Conservation (phyloP, 92 coral and sea anemone species). For the Epizoanthus fatuus region DNA sequence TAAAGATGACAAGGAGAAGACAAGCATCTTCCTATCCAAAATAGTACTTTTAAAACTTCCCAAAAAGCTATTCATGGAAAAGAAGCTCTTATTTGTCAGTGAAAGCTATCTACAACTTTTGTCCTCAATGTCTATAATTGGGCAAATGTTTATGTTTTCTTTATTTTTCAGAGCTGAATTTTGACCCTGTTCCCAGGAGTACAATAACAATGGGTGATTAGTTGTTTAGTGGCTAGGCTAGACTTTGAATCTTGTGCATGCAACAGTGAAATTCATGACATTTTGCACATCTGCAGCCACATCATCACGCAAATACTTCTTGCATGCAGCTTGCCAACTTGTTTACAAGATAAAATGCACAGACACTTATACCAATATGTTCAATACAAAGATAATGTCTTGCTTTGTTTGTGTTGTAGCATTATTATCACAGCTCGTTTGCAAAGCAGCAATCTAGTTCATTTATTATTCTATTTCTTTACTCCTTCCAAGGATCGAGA, state of each 20-base stretch:
- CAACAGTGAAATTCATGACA: slow-evolving; percentile 20
- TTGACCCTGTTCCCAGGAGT: slow-evolving; percentile 23
- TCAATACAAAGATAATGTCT: background rate
- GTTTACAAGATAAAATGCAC: no score
- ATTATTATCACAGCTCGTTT: slow-evolving; percentile 2
- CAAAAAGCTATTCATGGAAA: background rate
- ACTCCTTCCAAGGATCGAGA: no score
- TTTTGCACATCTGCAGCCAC: slow-evolving; percentile 21
- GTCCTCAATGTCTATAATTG: slow-evolving; percentile 4
- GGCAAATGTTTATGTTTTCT: background rate
- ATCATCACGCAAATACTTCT: background rate
- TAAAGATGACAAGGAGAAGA: no score
- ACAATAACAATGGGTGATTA: background rate
- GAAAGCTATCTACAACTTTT: background rate
- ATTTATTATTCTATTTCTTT: no score
- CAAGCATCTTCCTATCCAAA: no score
- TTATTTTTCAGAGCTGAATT: background rate
- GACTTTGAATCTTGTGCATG: slow-evolving; percentile 3
- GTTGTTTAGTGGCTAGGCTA: background rate
- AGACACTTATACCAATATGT: no score
- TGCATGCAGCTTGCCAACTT: background rate
- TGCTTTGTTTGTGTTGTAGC: background rate
- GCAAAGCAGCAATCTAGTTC: background rate
- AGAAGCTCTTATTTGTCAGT: background rate
- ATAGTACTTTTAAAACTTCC: slow-evolving; percentile 18